Base-by-base conservation (phyloP, 2,797 vertebrate species). In the Sardinella longiceps region DNA sequence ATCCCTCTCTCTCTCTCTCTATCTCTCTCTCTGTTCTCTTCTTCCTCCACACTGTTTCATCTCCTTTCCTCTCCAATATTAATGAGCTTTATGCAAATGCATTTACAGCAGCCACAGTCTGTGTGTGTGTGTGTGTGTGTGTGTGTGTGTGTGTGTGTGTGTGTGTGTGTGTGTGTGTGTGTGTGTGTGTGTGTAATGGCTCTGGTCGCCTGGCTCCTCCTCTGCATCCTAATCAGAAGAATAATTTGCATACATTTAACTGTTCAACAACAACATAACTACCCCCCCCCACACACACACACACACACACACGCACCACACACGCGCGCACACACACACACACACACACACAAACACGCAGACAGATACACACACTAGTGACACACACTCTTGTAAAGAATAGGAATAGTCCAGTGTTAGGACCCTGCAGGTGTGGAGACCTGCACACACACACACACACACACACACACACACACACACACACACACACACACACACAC, bases 231-330 rank as follows among this genome's bases (percentile, higher is more conserved):
- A 95, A 96, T 93, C 93, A 80, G n/a, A 86, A 58, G 81, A 85
- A 88, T 93, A 90, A 94, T 95, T 95, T 95, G 92, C 94, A 95
- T 95, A 94, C 85, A 91, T 92, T 91, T 92, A 94, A 93, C 92
- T 89, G 92, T n/a, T n/a, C n/a, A n/a, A n/a, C n/a, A n/a, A n/a
- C 90, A 53, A 20, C 50, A 53, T 14, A 14, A 0, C 39, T 70
- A 63, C 15, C 50, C 11, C 39, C 53, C 39, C 37, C 10, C 53
- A 50, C 53, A 80, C 56, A 58, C 56, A n/a, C 56, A 58, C 56
- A n/a, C 23, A 58, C 56, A 6, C 56, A n/a, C 23, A n/a, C 56
- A n/a, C 56, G 20, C 51, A n/a, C n/a, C n/a, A n/a, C n/a, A n/a
- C n/a, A n/a, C n/a, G n/a, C n/a, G n/a, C n/a, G n/a, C n/a, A n/a